phyloP scores from a whole-genome alignment of 2,888 invertebrate genomes.

The Proisotoma minuta region DNA sequence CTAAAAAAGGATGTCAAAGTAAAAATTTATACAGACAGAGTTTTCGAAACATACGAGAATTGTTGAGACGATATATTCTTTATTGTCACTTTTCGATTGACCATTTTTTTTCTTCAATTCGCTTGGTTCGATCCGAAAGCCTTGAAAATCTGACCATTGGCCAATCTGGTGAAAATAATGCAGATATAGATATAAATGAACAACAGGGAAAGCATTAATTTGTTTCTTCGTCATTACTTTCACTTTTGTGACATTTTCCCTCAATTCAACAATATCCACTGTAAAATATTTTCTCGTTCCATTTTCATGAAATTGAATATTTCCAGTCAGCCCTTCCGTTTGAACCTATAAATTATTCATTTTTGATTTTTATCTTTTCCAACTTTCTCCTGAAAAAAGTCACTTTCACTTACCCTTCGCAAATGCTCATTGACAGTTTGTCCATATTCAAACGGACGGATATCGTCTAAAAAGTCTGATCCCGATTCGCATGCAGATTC shows the following conservation, averaged over 20 bases:
- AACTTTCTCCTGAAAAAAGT: background rate
- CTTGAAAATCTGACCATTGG: slow-evolving; percentile 33
- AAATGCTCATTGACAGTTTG: slow-evolving; percentile 32
- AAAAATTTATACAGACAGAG: background rate
- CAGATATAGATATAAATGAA: background rate
- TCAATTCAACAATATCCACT: slow-evolving; percentile 78
- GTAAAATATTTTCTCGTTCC: slow-evolving; percentile 83
- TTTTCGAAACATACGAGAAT: slow-evolving; percentile 21
- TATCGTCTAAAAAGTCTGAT: slow-evolving; percentile 22
- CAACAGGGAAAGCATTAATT: background rate
- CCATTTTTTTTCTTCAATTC: slow-evolving; percentile 7
- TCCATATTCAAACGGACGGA: slow-evolving; percentile 31
- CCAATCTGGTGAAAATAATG: slow-evolving; percentile 27
- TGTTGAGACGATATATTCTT: slow-evolving; percentile 25
- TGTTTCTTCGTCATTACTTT: background rate
- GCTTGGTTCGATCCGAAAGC: slow-evolving; percentile 25
- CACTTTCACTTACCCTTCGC: slow-evolving; percentile 12
- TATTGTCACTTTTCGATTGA: background rate
- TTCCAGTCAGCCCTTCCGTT: slow-evolving; percentile 81
- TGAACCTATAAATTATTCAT: slow-evolving; percentile 68
- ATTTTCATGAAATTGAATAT: slow-evolving; percentile 83
- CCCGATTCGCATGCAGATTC: slow-evolving; percentile 31
- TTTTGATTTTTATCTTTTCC: background rate
- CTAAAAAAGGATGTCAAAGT: slow-evolving; percentile 51
- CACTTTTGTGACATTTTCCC: background rate